Base-by-base conservation (phyloP, 2,797 vertebrate genomes). In the Aulostomus chinensis region DNA sequence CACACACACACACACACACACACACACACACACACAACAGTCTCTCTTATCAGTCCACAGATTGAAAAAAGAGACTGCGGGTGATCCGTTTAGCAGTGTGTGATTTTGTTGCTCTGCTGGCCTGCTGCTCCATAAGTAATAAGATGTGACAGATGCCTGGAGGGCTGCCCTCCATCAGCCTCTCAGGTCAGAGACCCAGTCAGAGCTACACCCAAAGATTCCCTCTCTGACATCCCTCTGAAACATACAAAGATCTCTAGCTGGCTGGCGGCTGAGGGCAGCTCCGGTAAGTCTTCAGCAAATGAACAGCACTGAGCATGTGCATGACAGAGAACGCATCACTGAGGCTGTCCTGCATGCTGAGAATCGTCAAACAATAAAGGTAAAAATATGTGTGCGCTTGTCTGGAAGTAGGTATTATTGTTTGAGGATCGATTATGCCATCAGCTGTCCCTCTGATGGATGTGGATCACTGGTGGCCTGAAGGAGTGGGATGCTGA, bases 141-240 rank as follows among this genome's bases (percentile, higher is more conserved):
- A 55, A 58, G 70, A 82, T 11, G 15, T 61, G 76, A 66, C 73
- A 72, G 50, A 25, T 30, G 69, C 62, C 16, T 21, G 45, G 56
- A 56, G 66, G 36, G 9, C 33, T 68, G 71, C 40, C 68, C 63
- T 73, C 70, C 31, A 49, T 56, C 57, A 24, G 48, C 41, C 39
- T 46, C 58, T 42, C 28, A 33, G 73, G 72, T 73, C 68, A 80
- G 30, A 57, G 63, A 56, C 68, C 31, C 4, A 16, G 31, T 69
- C 60, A 61, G 55, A 69, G 55, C 36, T 34, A 6, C 50, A 66
- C 40, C 33, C n/a, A 29, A 67, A 65, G 58, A 75, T 73, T 68
- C 64, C 32, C 28, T 46, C 29, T 40, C 42, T 67, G 43, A 70
- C 66, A 42, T 57, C 34, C 42, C 24, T 20, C 34, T 50, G 54